These are phyloP conservation scores for Noctua fimbriata DNA, from an alignment of 2,888 invertebrate genomes.

Conservation along the genomic window DNA sequence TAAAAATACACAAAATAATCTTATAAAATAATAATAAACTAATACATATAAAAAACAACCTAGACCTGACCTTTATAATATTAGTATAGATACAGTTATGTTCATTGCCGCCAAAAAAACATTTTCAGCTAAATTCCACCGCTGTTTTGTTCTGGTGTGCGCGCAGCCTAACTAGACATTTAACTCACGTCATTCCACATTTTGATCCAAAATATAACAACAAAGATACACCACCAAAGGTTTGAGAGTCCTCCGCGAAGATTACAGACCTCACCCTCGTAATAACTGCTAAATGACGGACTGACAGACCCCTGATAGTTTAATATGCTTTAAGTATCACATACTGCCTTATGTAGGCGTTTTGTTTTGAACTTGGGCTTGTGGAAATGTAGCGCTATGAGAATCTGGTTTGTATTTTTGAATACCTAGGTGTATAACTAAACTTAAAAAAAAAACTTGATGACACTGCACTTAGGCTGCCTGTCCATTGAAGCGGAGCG, in stretches of 20 bases:
- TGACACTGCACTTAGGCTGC: no score
- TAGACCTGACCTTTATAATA: no score
- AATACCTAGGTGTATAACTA: no score
- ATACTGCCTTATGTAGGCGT: constrained; percentile 2
- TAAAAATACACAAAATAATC: no score
- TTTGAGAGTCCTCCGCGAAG: constrained; percentile 36
- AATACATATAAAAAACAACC: no score
- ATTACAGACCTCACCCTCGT: constrained; percentile 66
- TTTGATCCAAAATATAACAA: constrained; percentile 14
- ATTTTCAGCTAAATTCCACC: no score
- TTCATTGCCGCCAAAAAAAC: no score
- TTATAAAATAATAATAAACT: no score
- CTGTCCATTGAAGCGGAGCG: no score
- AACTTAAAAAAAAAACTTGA: no score
- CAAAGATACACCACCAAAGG: constrained; percentile 10
- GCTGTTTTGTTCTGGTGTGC: no score
- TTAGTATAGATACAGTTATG: neutral
- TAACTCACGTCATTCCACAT: neutral
- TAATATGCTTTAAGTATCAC: constrained; percentile 65
- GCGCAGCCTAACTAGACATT: neutral
- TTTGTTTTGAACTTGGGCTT: neutral
- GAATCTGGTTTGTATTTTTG: neutral
- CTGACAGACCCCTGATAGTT: constrained; percentile 74
- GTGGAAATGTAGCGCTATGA: neutral
- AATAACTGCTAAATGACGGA: constrained; percentile 75